Evolutionary conservation across 2,113 vertebrate species (phyloP).

Genomic region (Hucho hucho): DNA sequence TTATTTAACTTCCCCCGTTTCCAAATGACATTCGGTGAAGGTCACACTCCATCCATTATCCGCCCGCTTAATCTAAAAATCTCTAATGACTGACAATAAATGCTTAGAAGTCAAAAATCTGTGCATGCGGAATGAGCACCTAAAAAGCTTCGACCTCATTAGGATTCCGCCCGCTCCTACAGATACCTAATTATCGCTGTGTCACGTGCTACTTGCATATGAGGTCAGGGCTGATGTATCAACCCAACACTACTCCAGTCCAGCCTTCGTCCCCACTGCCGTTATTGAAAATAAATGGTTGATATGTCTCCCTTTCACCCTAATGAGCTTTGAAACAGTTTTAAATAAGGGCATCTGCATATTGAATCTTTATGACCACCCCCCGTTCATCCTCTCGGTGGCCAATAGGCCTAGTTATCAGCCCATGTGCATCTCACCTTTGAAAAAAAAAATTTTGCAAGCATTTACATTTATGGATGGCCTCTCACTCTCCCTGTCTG

Average conservation of each 20-base stretch:
- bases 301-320: conserved; percentile 10
- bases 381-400: conserved; percentile 29
- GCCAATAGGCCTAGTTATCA: conserved; percentile 30
- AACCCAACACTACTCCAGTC: neutral
- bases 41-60: conserved; percentile 46
- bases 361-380: conserved; percentile 35
- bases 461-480: conserved; percentile 22
- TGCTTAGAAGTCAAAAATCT: conserved; percentile 55
- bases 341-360: conserved; percentile 47
- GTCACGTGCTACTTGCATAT: conserved; percentile 36
- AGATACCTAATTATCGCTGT: conserved; percentile 48
- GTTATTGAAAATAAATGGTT: conserved; percentile 4
- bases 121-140: conserved; percentile 62
- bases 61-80: conserved; percentile 54
- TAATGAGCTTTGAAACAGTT: conserved; percentile 16
- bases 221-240: conserved; percentile 9
- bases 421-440: conserved; percentile 23
- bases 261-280: neutral
- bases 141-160: conserved; percentile 50
- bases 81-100: conserved; percentile 56
- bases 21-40: conserved; percentile 39
- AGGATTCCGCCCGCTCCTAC: conserved; percentile 37
- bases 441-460: conserved; percentile 22
- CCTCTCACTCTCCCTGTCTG: neutral
- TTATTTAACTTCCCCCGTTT: conserved; percentile 21